phyloP scores from a whole-genome alignment of 2,888 invertebrate species.

The Phyllotreta striolata region DNA sequence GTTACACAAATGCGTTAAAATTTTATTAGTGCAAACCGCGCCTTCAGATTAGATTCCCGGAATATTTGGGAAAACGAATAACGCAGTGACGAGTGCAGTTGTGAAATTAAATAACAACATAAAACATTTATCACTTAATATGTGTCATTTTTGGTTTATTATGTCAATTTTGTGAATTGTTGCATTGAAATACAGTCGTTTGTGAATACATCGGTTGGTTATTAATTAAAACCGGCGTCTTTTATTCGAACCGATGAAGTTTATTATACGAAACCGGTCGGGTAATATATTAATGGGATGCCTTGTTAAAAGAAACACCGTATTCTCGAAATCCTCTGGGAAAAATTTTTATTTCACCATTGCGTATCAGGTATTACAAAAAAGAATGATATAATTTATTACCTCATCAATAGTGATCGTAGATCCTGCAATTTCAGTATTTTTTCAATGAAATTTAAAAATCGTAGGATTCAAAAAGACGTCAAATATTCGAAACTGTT shows the following conservation, averaged over 20 bases:
- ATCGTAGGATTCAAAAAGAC: background rate
- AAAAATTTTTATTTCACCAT: constrained; percentile 15
- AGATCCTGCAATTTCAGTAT: no score
- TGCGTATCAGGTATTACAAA: background rate
- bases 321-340: constrained; percentile 2
- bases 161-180: no score
- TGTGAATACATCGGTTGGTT: background rate
- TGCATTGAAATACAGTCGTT: background rate
- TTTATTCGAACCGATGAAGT: no score
- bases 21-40: constrained; percentile 9
- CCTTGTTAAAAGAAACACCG: constrained; percentile 5
- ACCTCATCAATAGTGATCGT: no score
- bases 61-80: background rate
- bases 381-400: no score
- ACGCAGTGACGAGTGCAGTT: no score
- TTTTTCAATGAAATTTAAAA: no score
- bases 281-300: constrained; percentile 12
- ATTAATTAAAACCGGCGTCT: no score
- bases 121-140: no score
- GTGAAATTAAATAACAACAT: no score
- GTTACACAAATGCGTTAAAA: constrained; percentile 9
- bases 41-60: constrained; percentile 8
- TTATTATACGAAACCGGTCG: constrained; percentile 19
- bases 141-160: no score
- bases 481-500: background rate